A percentile compares a stretch with the other conserved stretches of the same genome.
Conservation (phyloP, 2,113 vertebrate species). For the Hystrix cristata region DNA sequence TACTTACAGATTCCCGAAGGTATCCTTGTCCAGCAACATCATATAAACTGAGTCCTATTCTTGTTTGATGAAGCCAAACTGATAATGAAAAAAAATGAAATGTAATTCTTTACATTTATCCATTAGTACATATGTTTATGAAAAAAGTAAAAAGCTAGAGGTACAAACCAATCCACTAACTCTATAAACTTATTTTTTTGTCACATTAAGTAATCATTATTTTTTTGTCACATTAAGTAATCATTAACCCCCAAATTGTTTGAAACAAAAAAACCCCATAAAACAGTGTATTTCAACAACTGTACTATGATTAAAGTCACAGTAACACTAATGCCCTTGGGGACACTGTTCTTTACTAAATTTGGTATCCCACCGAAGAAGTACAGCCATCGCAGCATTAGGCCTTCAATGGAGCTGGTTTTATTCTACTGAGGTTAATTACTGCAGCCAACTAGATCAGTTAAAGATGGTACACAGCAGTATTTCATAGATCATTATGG, state of each 20-base stretch:
- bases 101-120: slow-evolving; percentile 51
- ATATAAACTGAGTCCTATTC: slow-evolving; percentile 98
- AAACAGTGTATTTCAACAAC: slow-evolving; percentile 19
- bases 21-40: slow-evolving; percentile 99
- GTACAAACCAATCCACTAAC: background rate
- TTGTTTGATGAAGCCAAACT: slow-evolving; percentile 96
- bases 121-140: background rate
- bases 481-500: slow-evolving; percentile 46
- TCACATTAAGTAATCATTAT: background rate
- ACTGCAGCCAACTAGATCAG: slow-evolving; percentile 6
- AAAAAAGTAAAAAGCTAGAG: slow-evolving; percentile 15
- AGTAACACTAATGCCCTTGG: background rate
- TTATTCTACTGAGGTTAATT: slow-evolving; percentile 64
- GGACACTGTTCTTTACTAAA: slow-evolving; percentile 1
- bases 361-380: too few species aligned
- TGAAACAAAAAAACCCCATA: slow-evolving; percentile 26
- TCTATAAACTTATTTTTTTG: slow-evolving; percentile 33
- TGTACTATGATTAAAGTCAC: background rate
- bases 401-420: slow-evolving; percentile 41
- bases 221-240: slow-evolving; percentile 25
- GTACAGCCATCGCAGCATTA: background rate
- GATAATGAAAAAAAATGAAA: slow-evolving; percentile 67
- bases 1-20: slow-evolving; percentile 97
- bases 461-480: background rate
- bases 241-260: slow-evolving; percentile 9